Evolutionary conservation across 2,113 vertebrate genomes (phyloP), one percentile per base, ranked within the genome.

Genomic region (Apteryx owenii): DNA sequence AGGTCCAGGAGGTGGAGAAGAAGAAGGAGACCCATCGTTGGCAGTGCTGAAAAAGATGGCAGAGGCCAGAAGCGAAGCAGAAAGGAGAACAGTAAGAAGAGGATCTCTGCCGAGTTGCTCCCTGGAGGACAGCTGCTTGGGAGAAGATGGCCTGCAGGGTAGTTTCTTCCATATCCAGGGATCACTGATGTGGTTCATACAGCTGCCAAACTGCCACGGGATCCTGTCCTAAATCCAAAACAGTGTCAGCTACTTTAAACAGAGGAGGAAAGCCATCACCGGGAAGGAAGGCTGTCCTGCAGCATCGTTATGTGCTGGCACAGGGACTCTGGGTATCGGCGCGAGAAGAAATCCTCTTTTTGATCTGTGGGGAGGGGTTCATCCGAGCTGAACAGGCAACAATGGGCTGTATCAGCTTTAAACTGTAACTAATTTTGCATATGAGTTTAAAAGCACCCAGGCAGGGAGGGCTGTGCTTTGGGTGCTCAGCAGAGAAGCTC

Each of bases 71-170:
- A 85, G 44, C 36, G 1, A 88, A 69, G 15, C 9, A 51, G 36
- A 53, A 89, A 58, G 28, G 48, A 56, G 26, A 77, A 33, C 56
- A 51, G 0, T 29, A 65, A 82, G 51, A 68, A 51, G 54, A 84
- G 38, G 25, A 64, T 3, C 15, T 79, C 72, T 46, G 13, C 36
- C 31, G 31, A 91, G 12, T 11, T 88, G 10, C n/a, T 40, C 12
- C 17, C 40, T 7, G 5, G 60, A 46, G 40, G 25, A 72, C 51
- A 38, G 12, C 10, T 64, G 16, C 19, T 9, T 65, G 31, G 25
- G 13, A 72, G 14, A 64, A 29, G 16, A 36, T 40, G 46, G 2
- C 12, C 0, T 0, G 7, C 48, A 29, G 33, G 7, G 40, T 64
- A 33, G 4, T 18, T 78, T 93, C 18, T 7, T 48, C 50, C 36